Base-by-base conservation (phyloP, 2,113 vertebrate species). In the Pomatorhinus ruficollis region DNA sequence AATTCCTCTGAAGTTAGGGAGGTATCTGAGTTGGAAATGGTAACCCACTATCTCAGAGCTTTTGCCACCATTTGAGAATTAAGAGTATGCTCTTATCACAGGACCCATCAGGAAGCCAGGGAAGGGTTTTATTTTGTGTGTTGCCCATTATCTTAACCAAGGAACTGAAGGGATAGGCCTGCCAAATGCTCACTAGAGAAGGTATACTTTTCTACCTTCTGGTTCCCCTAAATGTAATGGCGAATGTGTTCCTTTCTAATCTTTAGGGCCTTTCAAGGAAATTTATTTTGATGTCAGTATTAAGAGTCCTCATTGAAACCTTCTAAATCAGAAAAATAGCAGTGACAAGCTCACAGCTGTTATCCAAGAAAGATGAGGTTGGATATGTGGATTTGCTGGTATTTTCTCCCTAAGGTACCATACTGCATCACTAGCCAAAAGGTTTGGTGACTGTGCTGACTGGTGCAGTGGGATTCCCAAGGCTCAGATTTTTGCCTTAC, bases 41-140 rank as follows among this genome's bases (percentile, higher is more conserved):
- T 44, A 33, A 6, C 0, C 3, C 11, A 2, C 59, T 66, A 5
- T 45, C 33, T 35, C 3, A 3, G 42, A 57, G 11, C 3, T 90
- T 92, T 74, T 77, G n/a, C 50, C 42, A 63, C 6, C 1, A 12
- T 45, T 24, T 74, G 14, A 74, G 42, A 42, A 86, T 56, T 39
- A 31, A 31, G 15, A 60, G 9, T 37, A 60, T 0, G 3, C 15
- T 6, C 2, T 33, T 79, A 60, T 45, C 12, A 37, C 22, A 60
- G 42, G 24, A 69, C 4, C 6, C 15, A 21, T 33, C 10, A 42
- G 40, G 40, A 92, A 86, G 40, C 44, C 1, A 2, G 44, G 44
- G 7, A 53, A 64, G 12, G 35, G 27, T 25, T 80, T 86, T 35
- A 22, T 57, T 61, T 78, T 7, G 66, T 56, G 12, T 63, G 15